Base-by-base conservation (phyloP, 2,797 vertebrate species). In the Microctenopoma stevenorrisi region DNA sequence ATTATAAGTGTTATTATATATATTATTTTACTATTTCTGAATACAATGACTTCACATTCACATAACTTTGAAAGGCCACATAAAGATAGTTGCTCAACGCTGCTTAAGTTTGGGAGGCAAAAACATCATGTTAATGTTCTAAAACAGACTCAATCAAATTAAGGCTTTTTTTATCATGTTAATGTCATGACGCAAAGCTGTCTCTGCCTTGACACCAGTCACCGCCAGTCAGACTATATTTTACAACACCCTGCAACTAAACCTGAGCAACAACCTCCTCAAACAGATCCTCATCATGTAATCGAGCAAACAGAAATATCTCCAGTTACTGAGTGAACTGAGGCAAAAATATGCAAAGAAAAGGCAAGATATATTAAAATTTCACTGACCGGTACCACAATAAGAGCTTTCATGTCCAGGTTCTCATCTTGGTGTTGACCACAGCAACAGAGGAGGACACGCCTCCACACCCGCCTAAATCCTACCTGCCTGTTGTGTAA, bases 371-470 rank as follows among this genome's bases (percentile, higher is more conserved):
- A 4, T 48, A 33, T 46, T 18, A 49, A 58, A 33, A 68, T 55
- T 51, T 48, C 58, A 92, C 92, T 87, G 83, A 94, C 91, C 90
- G 86, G 92, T 33, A 89, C 7, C 2, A 91, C 82, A 70, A 88
- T 73, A 2, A 93, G 64, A 67, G 82, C 75, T 72, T 93, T 85
- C 52, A 57, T 64, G 46, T 91, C 81, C 82, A 86, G 60, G 59
- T 67, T 76, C 6, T 86, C 44, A 18, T 71, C 70, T 53, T 64
- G 76, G 10, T 57, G 51, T 15, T 5, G 46, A 38, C 62, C 50
- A 48, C 65, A 83, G 83, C 74, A 83, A 62, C 69, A 64, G 75
- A 79, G 58, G 10, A 68, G 33, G 22, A 68, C 30, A n/a, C 58
- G 64, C 49, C 68, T 78, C 70, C 80, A 64, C 42, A 70, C 46